Base-by-base conservation (phyloP, 35 echinoderm and acorn worm genomes). In the Chiridota heheva region DNA sequence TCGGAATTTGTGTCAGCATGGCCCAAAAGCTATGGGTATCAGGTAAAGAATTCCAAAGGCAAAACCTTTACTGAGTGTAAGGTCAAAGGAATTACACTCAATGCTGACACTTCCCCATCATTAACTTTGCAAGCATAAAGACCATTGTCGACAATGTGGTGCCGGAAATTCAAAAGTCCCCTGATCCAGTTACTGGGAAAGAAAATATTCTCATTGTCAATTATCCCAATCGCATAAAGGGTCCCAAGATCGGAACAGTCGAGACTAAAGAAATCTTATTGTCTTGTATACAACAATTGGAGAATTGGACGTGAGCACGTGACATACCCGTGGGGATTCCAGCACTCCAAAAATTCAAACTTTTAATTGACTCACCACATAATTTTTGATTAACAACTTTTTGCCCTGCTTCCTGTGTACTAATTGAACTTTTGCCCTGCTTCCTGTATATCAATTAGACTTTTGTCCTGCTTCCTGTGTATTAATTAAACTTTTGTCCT, bases 21-120 rank as follows among this genome's bases (percentile, higher is more conserved):
- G 10, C 82, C 82, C 32, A 85, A 85, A 60, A 70, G 75, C 13
- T 85, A 85, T 70, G 69, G 61, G 2, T 85, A 73, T 36, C 35
- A 58, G 58, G 66, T 84, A 4, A 58, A 53, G 18, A 37, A 45
- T 49, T 59, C 81, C 25, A 47, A 36, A 38, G 28, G 27, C 0
- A 17, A 73, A 59, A 58, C 20, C 20, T 25, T 25, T 7, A 28
- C 17, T 61, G 26, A 68, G 1, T 85, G 82, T 44, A 85, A 85
- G 75, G 69, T 73, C 5, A 38, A 55, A 62, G 82, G 82, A 24
- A 74, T 85, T 17, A 85, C 69, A 4, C 39, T 85, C 25, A 62
- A 38, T 24, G 34, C 17, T 17, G 67, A 39, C 33, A 47, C 24
- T 2, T 4, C 3, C 27, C 39, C 7, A 40, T 41, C 26, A 70